Evolutionary conservation across 2,113 vertebrate species (phyloP), one percentile per base, ranked within the genome.

Genomic region (Cacatua alba): DNA sequence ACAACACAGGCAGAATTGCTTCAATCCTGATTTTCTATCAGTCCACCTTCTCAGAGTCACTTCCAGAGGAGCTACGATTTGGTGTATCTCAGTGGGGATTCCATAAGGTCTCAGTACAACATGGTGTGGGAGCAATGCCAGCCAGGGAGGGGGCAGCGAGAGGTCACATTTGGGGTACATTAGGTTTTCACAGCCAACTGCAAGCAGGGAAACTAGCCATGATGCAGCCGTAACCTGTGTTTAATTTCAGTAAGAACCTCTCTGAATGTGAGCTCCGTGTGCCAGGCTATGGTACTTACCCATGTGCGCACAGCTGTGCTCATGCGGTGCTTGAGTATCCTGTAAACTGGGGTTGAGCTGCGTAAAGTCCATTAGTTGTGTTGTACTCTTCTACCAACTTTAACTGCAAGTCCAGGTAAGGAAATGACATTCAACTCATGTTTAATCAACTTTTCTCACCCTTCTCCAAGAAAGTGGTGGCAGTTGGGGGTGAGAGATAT

Each of bases 221-320:
- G 12, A 26, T 20, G n/a, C n/a, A 63, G n/a, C 55, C 37, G 15
- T 26, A 72, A 14, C 10, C 23, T 62, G 53, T 17, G 13, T 53
- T 43, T 70, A 33, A 9, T 53, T 63, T 63, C 33, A 53, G 8
- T 39, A 44, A 7, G 13, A 6, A 6, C 3, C 15, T 71, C 19
- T 65, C 31, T 68, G 43, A 20, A 6, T 28, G 24, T 28, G 48
- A 57, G 48, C 35, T n/a, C 1, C 3, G 2, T 2, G 19, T 48
- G 29, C n/a, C 17, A 28, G 44, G 37, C 21, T 48, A 0, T 7
- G 39, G 3, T 19, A 13, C 6, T 7, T 16, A 16, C 25, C 2
- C 2, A 4, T 4, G 10, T 35, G 41, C 4, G 2, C 9, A 5
- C 26, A 7, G 70, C n/a, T 1, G 1, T 19, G 70, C 53, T 67